Conservation (phyloP, 2,888 invertebrate species). For the Thereva nobilitata region DNA sequence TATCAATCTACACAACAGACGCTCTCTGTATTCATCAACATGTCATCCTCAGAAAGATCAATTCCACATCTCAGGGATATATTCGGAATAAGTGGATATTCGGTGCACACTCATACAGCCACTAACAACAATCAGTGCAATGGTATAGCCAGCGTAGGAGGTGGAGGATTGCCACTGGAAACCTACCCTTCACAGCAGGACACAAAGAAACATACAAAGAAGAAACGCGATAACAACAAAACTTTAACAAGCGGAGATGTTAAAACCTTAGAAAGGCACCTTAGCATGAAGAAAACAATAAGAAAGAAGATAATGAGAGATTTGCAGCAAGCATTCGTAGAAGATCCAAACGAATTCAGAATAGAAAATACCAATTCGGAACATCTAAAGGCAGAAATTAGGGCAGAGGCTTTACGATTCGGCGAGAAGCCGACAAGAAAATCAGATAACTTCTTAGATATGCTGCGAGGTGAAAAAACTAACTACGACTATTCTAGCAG, state of each 20-base stretch:
- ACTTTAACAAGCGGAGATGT: constrained; percentile 69
- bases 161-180: background rate
- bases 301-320: constrained; percentile 84
- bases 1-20: background rate
- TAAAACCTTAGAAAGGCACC: constrained; percentile 76
- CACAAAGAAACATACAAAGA: constrained; percentile 60
- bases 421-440: constrained; percentile 60
- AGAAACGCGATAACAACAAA: constrained; percentile 71
- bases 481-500: constrained; percentile 44
- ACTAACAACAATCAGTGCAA: constrained; percentile 36
- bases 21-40: constrained; percentile 41
- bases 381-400: constrained; percentile 69
- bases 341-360: constrained; percentile 73
- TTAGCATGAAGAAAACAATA: constrained; percentile 87
- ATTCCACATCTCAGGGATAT: constrained; percentile 78
- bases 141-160: constrained; percentile 6
- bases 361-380: constrained; percentile 71
- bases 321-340: constrained; percentile 74
- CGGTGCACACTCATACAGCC: constrained; percentile 53
- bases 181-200: constrained; percentile 53
- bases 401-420: constrained; percentile 70
- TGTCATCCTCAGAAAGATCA: constrained; percentile 72
- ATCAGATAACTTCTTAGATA: constrained; percentile 66
- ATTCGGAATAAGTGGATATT: constrained; percentile 66
- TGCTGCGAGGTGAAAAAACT: constrained; percentile 63